phyloP scores from a whole-genome alignment of 2,888 invertebrate genomes.

The Trissonchulus sp. region DNA sequence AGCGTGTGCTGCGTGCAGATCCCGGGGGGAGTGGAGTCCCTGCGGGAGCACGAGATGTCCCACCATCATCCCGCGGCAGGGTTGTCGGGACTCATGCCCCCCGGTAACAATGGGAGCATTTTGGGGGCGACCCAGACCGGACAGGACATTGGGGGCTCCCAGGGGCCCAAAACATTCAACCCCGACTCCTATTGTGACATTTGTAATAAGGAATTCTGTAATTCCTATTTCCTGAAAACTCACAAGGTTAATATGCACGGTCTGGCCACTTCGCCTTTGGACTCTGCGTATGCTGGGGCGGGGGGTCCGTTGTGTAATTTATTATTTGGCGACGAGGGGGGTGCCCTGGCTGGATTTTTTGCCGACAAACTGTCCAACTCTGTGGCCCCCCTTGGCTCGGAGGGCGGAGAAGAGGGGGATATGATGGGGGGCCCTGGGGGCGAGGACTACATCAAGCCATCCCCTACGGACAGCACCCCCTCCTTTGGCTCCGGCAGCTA shows the following conservation, averaged over 20 bases:
- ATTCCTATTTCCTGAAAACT: slow-evolving; percentile 94
- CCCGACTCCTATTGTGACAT: slow-evolving; percentile 96
- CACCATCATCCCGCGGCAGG: background rate
- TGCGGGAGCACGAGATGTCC: too few relatives aligned
- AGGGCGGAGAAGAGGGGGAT: too few relatives aligned
- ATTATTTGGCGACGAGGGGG: background rate
- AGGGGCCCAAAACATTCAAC: slow-evolving; percentile 57
- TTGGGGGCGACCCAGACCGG: background rate
- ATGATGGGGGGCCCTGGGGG: background rate
- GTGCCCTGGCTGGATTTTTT: background rate
- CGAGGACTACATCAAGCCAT: background rate
- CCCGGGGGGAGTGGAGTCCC: background rate
- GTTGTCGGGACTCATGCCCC: background rate
- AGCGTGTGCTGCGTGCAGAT: background rate
- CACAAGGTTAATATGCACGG: slow-evolving; percentile 97
- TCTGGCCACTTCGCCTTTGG: slow-evolving; percentile 62
- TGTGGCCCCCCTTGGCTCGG: background rate
- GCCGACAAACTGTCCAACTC: background rate
- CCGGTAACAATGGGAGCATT: background rate
- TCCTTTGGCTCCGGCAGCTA: background rate
- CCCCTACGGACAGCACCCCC: background rate
- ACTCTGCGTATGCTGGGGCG: background rate
- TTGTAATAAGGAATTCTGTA: slow-evolving; percentile 96
- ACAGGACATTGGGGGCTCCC: background rate
- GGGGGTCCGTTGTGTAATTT: too few relatives aligned